Percentiles rank a stretch among this genome's conserved stretches.
These are phyloP conservation scores for Torymus texanus DNA, from an alignment of 2,888 invertebrate species.

Conservation along the genomic window DNA sequence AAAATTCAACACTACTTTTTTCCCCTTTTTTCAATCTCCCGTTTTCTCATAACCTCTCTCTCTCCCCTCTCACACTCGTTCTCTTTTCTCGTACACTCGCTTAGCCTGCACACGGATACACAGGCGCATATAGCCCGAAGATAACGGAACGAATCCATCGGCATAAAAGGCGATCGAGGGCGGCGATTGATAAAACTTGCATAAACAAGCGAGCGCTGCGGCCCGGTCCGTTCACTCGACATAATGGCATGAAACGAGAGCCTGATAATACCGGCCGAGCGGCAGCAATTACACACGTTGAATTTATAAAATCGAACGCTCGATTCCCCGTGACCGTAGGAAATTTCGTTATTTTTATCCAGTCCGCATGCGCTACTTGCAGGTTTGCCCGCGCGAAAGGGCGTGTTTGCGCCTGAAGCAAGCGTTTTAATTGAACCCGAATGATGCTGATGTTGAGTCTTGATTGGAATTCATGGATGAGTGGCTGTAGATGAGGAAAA, in stretches of 20 bases:
- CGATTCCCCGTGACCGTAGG: background rate
- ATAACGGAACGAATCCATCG: slow-evolving; percentile 44
- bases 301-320: slow-evolving; percentile 27
- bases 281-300: slow-evolving; percentile 27
- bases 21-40: background rate
- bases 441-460: too few species aligned
- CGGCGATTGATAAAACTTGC: slow-evolving; percentile 45
- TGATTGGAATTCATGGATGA: too few species aligned
- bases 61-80: too few species aligned
- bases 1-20: slow-evolving; percentile 2
- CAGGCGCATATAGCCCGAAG: background rate
- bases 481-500: too few species aligned
- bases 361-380: background rate
- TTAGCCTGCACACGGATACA: background rate
- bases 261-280: slow-evolving; percentile 30
- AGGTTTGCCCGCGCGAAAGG: too few species aligned
- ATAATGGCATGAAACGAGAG: slow-evolving; percentile 43
- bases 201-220: slow-evolving; percentile 12
- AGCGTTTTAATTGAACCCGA: too few species aligned
- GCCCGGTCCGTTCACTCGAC: slow-evolving; percentile 6
- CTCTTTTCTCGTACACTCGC: too few species aligned
- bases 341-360: slow-evolving; percentile 14
- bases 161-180: slow-evolving; percentile 25
- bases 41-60: slow-evolving; percentile 8
- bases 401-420: too few species aligned